Base-by-base conservation (phyloP, 1,140 invertebrate genomes). In the Pantala flavescens region DNA sequence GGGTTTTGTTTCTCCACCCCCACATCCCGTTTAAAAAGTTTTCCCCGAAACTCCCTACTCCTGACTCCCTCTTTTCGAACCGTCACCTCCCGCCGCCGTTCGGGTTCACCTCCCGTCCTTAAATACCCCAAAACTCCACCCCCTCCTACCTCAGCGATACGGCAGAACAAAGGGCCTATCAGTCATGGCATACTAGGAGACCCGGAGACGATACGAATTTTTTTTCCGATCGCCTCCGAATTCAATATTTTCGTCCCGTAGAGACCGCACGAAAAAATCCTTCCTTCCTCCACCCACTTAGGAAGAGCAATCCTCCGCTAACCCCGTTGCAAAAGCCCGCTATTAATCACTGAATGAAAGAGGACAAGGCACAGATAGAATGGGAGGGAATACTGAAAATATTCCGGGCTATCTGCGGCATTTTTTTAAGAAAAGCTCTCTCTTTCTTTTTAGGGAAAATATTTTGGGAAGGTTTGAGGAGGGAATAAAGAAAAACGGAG, bases 201-300 rank as follows among this genome's bases (percentile, higher is more conserved):
- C n/a, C 49, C 49, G n/a, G 16, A 63, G 49, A 63, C 49, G 49
- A 63, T 63, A 63, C 49, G 49, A 63, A 19, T 63, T 36, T 36
- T 36, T n/a, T 63, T 63, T 63, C n/a, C 49, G 49, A 63, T 63
- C 49, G 49, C 49, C 49, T 21, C 49, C 49, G 49, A 63, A 63
- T 63, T 19, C 49, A 63, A 63, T 63, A 16, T 63, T 63, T 63
- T 63, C 12, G 49, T 63, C 49, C 49, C 49, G n/a, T 12, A 16
- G 49, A 63, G n/a, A 3, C 49, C 49, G 28, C 28, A 36, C 9
- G 28, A 36, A 36, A 63, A 63, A 63, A 63, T 19, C 49, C 49
- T 5, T 14, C 49, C 12, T 63, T 19, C 12, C 49, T 36, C 49
- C 49, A 14, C 49, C 49, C 49, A 21, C 49, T 63, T 21, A 63